Base-by-base conservation (phyloP, 2,113 vertebrate species). In the Forbesichthys papilliferus region DNA sequence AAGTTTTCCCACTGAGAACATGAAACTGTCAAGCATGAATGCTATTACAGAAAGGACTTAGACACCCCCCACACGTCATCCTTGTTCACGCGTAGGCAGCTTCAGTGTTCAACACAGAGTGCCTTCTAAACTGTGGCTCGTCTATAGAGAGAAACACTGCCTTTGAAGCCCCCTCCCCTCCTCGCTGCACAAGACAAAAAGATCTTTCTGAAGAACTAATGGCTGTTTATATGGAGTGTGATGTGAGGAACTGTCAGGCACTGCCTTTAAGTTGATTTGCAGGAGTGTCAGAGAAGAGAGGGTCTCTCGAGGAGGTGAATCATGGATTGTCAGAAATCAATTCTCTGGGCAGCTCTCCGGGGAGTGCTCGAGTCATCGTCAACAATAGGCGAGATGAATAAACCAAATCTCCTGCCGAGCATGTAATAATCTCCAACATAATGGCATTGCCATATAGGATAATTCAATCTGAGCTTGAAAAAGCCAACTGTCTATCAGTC, bases 281-380 rank as follows among this genome's bases (percentile, higher is more conserved):
- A 72, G 86, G 78, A 87, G 86, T 86, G 86, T 87, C 82, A 75
- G 75, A 79, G 80, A 79, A 84, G 78, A 84, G 84, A 78, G 77
- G 74, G 79, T 72, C 72, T 83, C 81, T 87, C 53, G 64, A 81
- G 82, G 82, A 88, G 84, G 87, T 86, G 90, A 88, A 89, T 91
- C 84, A 73, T 75, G 80, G 82, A 89, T 92, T 86, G 90, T 93
- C 91, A 91, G 87, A 87, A 91, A 91, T 93, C 91, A 91, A 91
- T 93, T 91, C 88, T 84, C 70, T 70, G 83, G 82, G 80, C 85
- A 57, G 68, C 80, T 88, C 88, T 88, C 87, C 7, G 13, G 88
- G 88, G 87, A 90, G 81, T 66, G 80, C 86, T 80, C 60, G 73
- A 83, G 88, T 85, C 83, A 69, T 79, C 72, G 76, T 85, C 88